These are phyloP conservation scores for Zosterops lateralis DNA, from an alignment of 2,113 vertebrate species.

Conservation along the genomic window DNA sequence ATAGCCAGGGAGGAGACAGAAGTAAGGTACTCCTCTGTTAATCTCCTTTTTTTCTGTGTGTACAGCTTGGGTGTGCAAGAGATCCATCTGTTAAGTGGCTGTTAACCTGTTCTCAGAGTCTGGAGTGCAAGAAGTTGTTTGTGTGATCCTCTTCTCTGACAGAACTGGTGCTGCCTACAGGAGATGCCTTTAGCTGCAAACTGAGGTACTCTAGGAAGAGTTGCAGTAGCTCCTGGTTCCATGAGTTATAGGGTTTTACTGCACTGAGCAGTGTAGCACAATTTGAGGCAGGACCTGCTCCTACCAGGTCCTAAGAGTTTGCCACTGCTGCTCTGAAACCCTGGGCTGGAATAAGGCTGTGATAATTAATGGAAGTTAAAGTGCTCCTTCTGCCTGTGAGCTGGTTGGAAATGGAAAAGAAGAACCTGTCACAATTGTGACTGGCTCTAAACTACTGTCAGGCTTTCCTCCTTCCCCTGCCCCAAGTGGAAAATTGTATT, in stretches of 20 bases:
- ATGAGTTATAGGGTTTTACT: background rate
- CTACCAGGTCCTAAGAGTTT: background rate
- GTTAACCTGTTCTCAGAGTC: background rate
- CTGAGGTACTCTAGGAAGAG: background rate
- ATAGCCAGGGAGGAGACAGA: background rate
- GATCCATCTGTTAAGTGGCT: background rate
- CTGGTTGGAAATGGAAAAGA: conserved; percentile 62
- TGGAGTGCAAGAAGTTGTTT: background rate
- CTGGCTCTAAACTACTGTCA: conserved; percentile 60
- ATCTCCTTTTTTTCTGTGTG: background rate
- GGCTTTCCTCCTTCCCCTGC: conserved; percentile 44
- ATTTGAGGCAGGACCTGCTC: background rate
- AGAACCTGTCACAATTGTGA: conserved; percentile 63
- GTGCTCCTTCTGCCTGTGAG: conserved; percentile 24
- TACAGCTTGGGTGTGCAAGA: background rate
- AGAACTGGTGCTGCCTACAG: background rate
- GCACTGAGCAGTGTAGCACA: background rate
- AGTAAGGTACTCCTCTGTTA: background rate
- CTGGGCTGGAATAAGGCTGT: background rate
- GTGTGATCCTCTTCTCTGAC: background rate
- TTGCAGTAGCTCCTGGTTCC: background rate
- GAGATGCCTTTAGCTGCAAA: background rate
- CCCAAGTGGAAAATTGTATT: conserved; percentile 66
- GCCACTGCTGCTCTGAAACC: background rate
- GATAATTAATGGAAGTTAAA: conserved; percentile 41